These are phyloP conservation scores for Lynx canadensis DNA, from an alignment of 2,113 vertebrate genomes.

Conservation along the genomic window DNA sequence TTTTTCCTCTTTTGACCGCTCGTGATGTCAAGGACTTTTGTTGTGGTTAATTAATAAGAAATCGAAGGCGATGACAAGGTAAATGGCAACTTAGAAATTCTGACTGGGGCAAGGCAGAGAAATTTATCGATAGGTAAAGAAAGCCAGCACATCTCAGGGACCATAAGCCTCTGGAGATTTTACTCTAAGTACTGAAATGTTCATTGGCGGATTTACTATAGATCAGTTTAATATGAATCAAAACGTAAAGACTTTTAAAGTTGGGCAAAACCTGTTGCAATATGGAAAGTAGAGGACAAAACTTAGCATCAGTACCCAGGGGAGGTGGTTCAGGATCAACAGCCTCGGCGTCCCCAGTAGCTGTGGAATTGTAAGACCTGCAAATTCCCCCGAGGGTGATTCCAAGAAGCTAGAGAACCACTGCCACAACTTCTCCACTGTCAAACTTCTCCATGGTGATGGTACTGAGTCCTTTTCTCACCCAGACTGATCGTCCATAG, in stretches of 20 bases:
- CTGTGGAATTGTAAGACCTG: neutral
- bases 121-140: neutral
- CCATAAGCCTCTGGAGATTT: neutral
- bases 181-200: neutral
- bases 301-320: neutral
- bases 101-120: neutral
- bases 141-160: neutral
- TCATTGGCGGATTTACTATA: neutral
- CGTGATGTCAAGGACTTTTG: neutral
- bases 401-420: neutral
- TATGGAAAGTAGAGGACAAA: slow-evolving; percentile 56
- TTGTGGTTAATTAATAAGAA: neutral
- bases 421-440: too few species aligned
- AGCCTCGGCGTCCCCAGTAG: neutral
- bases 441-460: neutral
- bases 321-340: neutral
- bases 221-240: neutral
- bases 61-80: neutral
- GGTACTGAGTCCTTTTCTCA: slow-evolving; percentile 9
- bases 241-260: slow-evolving; percentile 14
- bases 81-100: slow-evolving; percentile 1
- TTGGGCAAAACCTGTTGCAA: slow-evolving; percentile 27
- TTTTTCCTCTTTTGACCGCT: neutral
- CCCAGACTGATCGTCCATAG: slow-evolving; percentile 30
- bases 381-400: neutral